phyloP scores from a whole-genome alignment of 2,113 vertebrate species.

The Picathartes gymnocephalus region DNA sequence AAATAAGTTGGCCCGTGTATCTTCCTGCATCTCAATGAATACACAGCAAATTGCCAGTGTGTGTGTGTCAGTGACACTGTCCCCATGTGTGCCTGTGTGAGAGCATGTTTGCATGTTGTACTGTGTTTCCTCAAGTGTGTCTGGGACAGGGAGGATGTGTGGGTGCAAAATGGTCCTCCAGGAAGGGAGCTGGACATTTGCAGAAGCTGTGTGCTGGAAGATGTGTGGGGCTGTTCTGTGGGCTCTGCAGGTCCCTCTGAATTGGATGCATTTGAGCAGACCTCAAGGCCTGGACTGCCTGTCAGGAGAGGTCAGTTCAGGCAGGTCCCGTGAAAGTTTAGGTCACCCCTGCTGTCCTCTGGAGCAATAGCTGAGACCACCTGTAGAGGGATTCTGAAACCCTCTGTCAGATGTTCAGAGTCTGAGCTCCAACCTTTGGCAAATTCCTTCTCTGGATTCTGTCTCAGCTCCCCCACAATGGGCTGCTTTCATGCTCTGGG shows the following conservation, averaged over 20 bases:
- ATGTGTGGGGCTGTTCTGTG: fast-evolving
- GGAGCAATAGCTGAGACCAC: background rate
- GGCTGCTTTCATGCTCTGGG: background rate
- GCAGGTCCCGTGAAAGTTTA: background rate
- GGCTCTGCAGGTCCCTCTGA: background rate
- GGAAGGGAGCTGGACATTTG: background rate
- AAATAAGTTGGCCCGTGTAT: fast-evolving
- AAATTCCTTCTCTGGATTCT: background rate
- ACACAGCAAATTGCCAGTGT: fast-evolving
- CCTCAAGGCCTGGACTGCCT: background rate
- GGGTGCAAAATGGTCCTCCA: background rate
- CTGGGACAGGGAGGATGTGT: background rate
- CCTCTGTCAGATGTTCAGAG: background rate
- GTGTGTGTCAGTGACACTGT: background rate
- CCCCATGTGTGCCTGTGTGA: fast-evolving
- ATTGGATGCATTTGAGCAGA: background rate
- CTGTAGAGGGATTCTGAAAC: background rate
- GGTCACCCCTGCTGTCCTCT: background rate
- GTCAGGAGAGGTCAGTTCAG: background rate
- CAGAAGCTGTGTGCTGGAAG: background rate
- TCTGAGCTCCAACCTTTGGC: background rate
- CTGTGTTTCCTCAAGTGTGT: background rate
- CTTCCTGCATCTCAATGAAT: background rate
- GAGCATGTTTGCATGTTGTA: background rate
- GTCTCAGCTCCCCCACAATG: background rate